Conservation (phyloP, 2,888 invertebrate species). For the Margaritifera margaritifera region DNA sequence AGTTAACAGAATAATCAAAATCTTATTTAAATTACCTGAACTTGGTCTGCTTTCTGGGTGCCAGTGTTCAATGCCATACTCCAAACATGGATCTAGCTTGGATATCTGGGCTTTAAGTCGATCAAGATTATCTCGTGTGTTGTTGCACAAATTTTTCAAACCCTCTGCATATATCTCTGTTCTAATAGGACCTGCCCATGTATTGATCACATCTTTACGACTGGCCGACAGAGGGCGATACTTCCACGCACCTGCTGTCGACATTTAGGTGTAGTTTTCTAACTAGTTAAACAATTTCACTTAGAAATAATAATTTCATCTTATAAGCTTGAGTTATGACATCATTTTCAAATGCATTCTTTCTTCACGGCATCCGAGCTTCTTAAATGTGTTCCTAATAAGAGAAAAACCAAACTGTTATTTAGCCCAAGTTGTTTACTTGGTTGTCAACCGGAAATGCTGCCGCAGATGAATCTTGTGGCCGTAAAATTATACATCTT, state of each 20-base stretch:
- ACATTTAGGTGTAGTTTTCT: too few species aligned
- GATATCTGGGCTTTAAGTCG: conserved; percentile 37
- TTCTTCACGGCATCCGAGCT: too few species aligned
- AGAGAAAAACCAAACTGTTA: too few species aligned
- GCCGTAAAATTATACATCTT: too few species aligned
- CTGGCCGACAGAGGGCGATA: conserved; percentile 21
- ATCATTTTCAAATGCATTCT: too few species aligned
- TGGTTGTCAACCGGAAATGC: too few species aligned
- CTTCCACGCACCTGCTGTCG: conserved; percentile 13
- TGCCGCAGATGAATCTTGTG: too few species aligned
- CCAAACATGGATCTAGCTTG: conserved; percentile 35
- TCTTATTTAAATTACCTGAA: conserved; percentile 25
- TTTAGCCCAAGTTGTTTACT: too few species aligned
- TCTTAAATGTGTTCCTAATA: too few species aligned
- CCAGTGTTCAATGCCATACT: conserved; percentile 51
- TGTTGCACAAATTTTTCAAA: conserved; percentile 42
- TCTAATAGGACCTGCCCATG: conserved; percentile 55
- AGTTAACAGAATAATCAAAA: neutral
- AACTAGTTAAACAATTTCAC: too few species aligned
- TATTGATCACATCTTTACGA: conserved; percentile 30
- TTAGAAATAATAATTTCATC: too few species aligned
- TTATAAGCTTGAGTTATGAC: too few species aligned
- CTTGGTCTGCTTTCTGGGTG: conserved; percentile 41
- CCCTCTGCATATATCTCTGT: conserved; percentile 53
- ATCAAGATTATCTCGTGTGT: conserved; percentile 45